These are phyloP conservation scores for Botia kubotai DNA, from an alignment of 2,797 vertebrate genomes.

Conservation along the genomic window DNA sequence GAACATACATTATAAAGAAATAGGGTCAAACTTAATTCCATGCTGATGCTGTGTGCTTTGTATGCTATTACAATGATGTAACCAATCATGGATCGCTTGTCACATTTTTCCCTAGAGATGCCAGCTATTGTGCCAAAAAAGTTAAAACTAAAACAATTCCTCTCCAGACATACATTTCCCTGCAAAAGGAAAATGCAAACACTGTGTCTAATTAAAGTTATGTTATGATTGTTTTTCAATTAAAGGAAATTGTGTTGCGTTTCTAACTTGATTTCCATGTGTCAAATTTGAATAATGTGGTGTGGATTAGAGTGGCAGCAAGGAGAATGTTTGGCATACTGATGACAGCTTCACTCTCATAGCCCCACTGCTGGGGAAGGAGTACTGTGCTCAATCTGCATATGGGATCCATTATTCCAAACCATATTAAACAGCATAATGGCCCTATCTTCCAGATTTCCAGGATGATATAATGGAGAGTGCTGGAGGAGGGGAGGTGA, in stretches of 20 bases:
- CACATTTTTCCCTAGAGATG: constrained; percentile 3
- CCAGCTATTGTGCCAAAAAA: background rate
- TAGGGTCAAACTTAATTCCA: background rate
- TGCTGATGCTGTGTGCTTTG: no score
- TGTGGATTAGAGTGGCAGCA: constrained; percentile 57
- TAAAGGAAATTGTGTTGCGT: constrained; percentile 61
- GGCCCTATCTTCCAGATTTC: constrained; percentile 40
- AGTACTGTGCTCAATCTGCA: constrained; percentile 16
- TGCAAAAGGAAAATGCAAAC: constrained; percentile 33
- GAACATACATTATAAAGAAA: background rate
- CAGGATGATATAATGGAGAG: constrained; percentile 52
- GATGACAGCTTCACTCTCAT: constrained; percentile 51
- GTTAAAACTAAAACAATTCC: background rate
- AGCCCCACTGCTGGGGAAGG: constrained; percentile 24
- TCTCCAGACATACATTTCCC: constrained; percentile 30
- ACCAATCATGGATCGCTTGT: background rate
- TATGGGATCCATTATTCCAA: constrained; percentile 52
- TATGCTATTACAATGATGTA: no score
- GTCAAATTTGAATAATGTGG: constrained; percentile 70
- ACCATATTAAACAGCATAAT: constrained; percentile 47
- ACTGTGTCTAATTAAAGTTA: constrained; percentile 49
- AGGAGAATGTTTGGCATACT: constrained; percentile 59
- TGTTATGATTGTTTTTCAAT: constrained; percentile 69
- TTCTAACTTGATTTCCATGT: constrained; percentile 66
- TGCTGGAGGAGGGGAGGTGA: constrained; percentile 27